Evolutionary conservation across 2,113 vertebrate genomes (phyloP), one percentile per base, ranked within the genome.

Genomic region (Falcunculus frontatus): DNA sequence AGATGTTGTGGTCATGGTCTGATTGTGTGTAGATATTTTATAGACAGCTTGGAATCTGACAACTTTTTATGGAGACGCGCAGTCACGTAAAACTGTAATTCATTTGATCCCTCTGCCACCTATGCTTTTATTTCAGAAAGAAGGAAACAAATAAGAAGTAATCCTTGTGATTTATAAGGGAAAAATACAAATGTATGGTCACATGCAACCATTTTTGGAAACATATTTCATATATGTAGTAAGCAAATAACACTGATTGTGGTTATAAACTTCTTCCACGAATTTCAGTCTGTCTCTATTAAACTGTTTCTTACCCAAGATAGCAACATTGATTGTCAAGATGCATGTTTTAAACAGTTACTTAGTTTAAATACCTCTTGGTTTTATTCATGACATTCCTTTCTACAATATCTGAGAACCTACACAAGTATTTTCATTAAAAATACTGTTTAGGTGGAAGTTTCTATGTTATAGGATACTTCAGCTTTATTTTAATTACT

Each of bases 401-500:
- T 92, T 59, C 33, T 20, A 50, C 21, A 32, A 7, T 56, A 72
- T 59, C 50, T 77, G 62, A 74, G 78, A 87, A 76, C 27, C 14
- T 84, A 44, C 37, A 76, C 14, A 90, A 72, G 73, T 84, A 88
- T 59, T 80, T 87, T 41, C 9, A 42, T 35, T 91, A 35, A 79
- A 92, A 88, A 55, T 84, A 27, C 21, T 74, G 20, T 82, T 74
- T 64, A 72, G 49, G 37, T 88, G 44, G 22, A 91, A 67, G 39
- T 87, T 35, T 44, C 35, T 76, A 15, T 78, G 13, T 63, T 87
- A 73, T 35, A 55, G 81, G 42, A 77, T 39, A 47, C 67, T 84
- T 81, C 59, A 72, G 27, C 10, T 73, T 77, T 83, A 59, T 63
- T 88, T 85, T 94, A 83, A 94, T 95, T 96, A 95, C 29, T 95